Base-by-base conservation (phyloP, 2,113 vertebrate species). In the Antechinus stuartii region DNA sequence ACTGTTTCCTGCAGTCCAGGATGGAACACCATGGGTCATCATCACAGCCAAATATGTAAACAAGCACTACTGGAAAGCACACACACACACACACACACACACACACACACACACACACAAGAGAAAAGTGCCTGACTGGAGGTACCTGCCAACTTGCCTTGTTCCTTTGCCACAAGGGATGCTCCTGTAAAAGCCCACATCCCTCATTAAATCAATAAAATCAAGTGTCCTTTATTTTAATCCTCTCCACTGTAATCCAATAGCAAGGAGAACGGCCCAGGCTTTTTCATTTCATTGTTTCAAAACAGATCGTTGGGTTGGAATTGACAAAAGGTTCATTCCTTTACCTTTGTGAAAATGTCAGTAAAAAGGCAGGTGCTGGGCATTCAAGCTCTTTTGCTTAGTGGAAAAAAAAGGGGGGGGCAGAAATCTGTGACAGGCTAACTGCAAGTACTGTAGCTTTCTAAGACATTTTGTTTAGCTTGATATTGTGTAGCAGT, bases 401-500 rank as follows among this genome's bases (percentile, higher is more conserved):
- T 98, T 93, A 96, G 96, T 97, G 96, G 96, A 96, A 94, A 93
- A 61, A 94, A 95, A 96, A 95, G 35, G 53, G 50, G 35, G 84
- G 92, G 93, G 54, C 95, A 96, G 96, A 92, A 90, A 95, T 97
- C 96, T 96, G 96, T 98, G 98, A 98, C 98, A 98, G 96, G 95
- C 97, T 98, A 50, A 35, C 96, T 98, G 96, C 97, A 97, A 97
- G 97, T 94, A 97, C 98, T 97, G 98, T 98, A 97, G 98, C 97
- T 98, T 98, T 98, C 98, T 98, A 97, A 98, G 98, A 98, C 97
- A 98, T 98, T 98, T 98, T 98, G 98, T 98, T 98, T 98, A 97
- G 98, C 98, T 98, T 98, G 98, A 98, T 98, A 98, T 98, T 98
- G 98, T 98, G 97, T 97, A 98, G 98, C 97, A 97, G 91, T 94